Percentiles rank a stretch among this genome's conserved stretches.
These are phyloP conservation scores for Hydrocynus forskahlii DNA, from an alignment of 2,797 vertebrate genomes.

Conservation along the genomic window DNA sequence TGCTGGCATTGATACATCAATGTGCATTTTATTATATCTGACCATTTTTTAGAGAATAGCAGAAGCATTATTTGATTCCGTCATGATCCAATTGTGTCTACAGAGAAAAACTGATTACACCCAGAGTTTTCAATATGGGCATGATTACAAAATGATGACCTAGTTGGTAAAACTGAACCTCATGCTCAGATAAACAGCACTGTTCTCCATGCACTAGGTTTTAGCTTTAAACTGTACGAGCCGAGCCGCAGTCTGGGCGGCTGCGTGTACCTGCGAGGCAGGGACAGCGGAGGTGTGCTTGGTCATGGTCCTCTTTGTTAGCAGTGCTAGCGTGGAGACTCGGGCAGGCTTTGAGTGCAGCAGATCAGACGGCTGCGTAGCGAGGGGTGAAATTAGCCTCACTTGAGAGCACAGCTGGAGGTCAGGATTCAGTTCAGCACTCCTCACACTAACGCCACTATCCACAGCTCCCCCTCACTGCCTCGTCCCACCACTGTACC, in stretches of 20 bases:
- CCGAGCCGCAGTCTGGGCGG: neutral
- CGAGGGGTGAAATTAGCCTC: constrained; percentile 49
- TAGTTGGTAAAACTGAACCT: too few relatives aligned
- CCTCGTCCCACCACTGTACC: neutral
- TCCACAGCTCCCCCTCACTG: neutral
- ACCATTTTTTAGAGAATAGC: too few relatives aligned
- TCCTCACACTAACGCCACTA: constrained; percentile 14
- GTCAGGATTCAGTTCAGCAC: constrained; percentile 31
- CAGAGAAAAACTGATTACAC: too few relatives aligned
- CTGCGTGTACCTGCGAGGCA: neutral
- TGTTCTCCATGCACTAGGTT: neutral
- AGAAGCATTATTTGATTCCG: too few relatives aligned
- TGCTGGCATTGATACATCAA: too few relatives aligned
- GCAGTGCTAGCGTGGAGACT: constrained; percentile 11
- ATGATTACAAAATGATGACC: too few relatives aligned
- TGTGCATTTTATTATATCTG: too few relatives aligned
- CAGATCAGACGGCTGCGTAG: constrained; percentile 32
- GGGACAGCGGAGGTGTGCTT: neutral
- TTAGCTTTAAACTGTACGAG: neutral
- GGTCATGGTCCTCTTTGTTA: constrained; percentile 44
- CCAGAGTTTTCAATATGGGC: too few relatives aligned
- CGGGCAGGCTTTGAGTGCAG: constrained; percentile 30
- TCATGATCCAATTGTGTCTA: too few relatives aligned
- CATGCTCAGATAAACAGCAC: too few relatives aligned
- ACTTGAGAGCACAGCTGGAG: constrained; percentile 54